Percentiles rank a stretch among this genome's conserved stretches.
These are phyloP conservation scores for Amniataba percoides DNA, from an alignment of 2,797 vertebrate genomes.

Conservation along the genomic window DNA sequence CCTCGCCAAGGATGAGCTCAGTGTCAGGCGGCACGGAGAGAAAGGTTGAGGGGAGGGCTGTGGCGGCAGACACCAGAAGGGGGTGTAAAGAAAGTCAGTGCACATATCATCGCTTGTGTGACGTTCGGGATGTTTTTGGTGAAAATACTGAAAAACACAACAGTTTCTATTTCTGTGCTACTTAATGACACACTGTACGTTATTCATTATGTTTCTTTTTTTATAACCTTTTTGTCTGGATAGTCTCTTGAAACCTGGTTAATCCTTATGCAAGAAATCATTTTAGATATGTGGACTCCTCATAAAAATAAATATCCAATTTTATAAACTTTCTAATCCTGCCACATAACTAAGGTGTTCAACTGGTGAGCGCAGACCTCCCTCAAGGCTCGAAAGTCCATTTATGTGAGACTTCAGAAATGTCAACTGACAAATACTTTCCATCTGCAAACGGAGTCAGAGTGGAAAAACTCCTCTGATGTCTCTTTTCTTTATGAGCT, in stretches of 20 bases:
- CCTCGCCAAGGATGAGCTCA: conserved; percentile 34
- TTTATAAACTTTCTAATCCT: not conserved
- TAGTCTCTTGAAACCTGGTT: not conserved
- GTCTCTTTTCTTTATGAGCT: conserved; percentile 70
- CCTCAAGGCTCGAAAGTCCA: conserved; percentile 3
- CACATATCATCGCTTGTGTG: not conserved
- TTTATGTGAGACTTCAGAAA: conserved; percentile 25
- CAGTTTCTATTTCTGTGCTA: not conserved
- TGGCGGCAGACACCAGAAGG: conserved; percentile 30
- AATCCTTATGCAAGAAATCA: not conserved
- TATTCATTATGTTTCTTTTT: not conserved
- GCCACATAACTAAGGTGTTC: conserved; percentile 13
- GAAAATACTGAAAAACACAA: not conserved
- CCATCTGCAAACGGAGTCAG: conserved; percentile 37
- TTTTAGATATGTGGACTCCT: not conserved
- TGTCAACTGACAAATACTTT: conserved; percentile 60
- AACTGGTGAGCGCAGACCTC: not conserved
- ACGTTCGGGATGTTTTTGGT: not conserved
- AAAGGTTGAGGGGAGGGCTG: conserved; percentile 1
- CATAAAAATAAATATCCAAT: not conserved
- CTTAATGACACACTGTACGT: not conserved
- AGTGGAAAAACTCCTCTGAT: conserved; percentile 40
- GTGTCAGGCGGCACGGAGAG: conserved; percentile 37
- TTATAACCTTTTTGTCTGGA: not conserved
- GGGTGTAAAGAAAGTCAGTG: conserved; percentile 26